Evolutionary conservation across 2,888 invertebrate genomes (phyloP), one percentile per base, ranked within the genome.

Genomic region (Phyllotreta striolata): DNA sequence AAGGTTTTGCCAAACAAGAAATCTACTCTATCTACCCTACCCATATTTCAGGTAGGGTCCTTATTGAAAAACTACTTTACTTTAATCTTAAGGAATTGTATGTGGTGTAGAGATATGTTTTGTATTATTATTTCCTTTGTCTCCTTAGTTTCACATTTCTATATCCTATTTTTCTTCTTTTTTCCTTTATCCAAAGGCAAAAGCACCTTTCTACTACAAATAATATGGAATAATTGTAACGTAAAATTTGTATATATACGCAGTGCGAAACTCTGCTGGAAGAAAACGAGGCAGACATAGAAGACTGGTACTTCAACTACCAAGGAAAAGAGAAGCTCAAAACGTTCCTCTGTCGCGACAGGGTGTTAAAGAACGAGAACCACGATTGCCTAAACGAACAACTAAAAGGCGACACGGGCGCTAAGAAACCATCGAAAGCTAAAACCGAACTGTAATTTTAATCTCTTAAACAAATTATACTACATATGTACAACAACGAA

Each of bases 301-400:
- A 95, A 79, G 87, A 93, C 13, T 98, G 97, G 97, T 98, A 96
- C 77, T 93, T 91, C 81, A 87, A 93, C 61, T 85, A 89, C 73
- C 93, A 95, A 80, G 90, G 89, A 7, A 81, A 87, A 43, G 82
- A 87, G 57, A 84, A 90, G 14, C 82, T 97, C 12, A 87, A 85
- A 68, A 84, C 88, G 57, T 92, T 89, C 80, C 82, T 97, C 43
- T 97, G 96, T 79, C 88, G 87, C 39, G 88, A 94, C 58, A 83
- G 89, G 77, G 91, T 88, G 44, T 84, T 96, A 7, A 86, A 86
- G 70, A 86, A 85, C n/a, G 79, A 83, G 9, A 89, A 94, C 77
- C 84, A 86, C 68, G 86, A 86, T 0, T 91, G 93, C 77, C 83
- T 94, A 37, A 82, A 85, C 71, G 89, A 91, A 76, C 79, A 83